phyloP scores from a whole-genome alignment of 2,888 invertebrate genomes.

The Synergus japonicus region DNA sequence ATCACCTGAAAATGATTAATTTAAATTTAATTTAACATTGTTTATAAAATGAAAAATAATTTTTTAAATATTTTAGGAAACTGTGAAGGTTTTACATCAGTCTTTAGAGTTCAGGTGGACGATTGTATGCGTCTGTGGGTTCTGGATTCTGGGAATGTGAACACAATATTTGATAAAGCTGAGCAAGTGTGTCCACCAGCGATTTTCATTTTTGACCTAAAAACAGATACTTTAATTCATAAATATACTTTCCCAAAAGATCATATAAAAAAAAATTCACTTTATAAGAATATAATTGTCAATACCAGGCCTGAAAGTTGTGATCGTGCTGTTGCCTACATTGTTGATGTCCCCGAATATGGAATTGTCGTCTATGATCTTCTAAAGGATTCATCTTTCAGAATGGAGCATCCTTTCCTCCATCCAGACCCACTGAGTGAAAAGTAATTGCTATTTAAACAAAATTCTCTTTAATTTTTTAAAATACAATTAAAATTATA shows the following conservation, averaged over 20 bases:
- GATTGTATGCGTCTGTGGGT: constrained; percentile 88
- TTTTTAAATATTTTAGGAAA: constrained; percentile 73
- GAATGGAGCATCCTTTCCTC: constrained; percentile 84
- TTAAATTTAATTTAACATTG: constrained; percentile 5
- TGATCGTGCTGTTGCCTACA: constrained; percentile 82
- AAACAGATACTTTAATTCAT: constrained; percentile 82
- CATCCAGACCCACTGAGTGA: constrained; percentile 87
- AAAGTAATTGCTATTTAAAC: constrained; percentile 42
- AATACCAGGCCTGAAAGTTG: constrained; percentile 82
- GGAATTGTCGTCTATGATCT: constrained; percentile 83
- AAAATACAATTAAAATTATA: too few species aligned
- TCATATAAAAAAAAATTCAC: constrained; percentile 83
- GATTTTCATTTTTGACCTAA: constrained; percentile 85
- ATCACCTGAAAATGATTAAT: not conserved
- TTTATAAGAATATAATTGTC: constrained; percentile 84
- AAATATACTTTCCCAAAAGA: constrained; percentile 83
- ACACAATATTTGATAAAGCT: constrained; percentile 80
- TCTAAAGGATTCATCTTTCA: constrained; percentile 81
- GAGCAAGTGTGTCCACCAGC: constrained; percentile 87
- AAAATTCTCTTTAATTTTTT: too few species aligned
- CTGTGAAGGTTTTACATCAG: constrained; percentile 86
- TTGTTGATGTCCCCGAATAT: constrained; percentile 85
- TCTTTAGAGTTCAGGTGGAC: constrained; percentile 87
- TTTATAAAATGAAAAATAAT: constrained; percentile 26
- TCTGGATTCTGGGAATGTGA: constrained; percentile 87